Evolutionary conservation across 37 sponge, comb jelly and placozoan genomes (phyloP), one percentile per base, ranked within the genome.

Genomic region (Ephydatia muelleri): DNA sequence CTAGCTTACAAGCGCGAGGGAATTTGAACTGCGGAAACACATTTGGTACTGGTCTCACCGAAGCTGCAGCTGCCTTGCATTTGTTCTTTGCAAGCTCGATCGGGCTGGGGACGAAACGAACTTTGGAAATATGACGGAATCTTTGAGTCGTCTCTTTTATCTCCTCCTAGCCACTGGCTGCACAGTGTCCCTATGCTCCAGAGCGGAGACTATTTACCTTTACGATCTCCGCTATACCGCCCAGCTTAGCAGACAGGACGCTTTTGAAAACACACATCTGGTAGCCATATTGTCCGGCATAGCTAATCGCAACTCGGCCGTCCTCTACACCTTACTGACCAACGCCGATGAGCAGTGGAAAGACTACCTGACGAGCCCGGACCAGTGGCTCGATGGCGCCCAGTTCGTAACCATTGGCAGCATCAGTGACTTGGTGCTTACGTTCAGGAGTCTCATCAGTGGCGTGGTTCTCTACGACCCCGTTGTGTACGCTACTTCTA

Each of bases 391-490:
- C 25, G 40, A 76, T 39, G 47, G 43, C 28, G 39, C 37, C 23
- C 19, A 37, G 28, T 12, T 76, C 27, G 40, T 39, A 0, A 31
- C 47, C 16, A 2, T 76, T 14, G 27, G 14, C 28, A 40, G 34
- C 77, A 76, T 76, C 47, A 27, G 14, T 1, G 37, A 76, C 35
- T n/a, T n/a, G 28, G 77, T 76, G 47, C 40, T 39, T 3, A 27
- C 28, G 22, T 76, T 43, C 37, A 30, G 2, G 4, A 27, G 25
- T 2, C 26, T 76, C 22, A 25, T 76, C 47, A 37, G 38, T 13
- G 77, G 77, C 28, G 77, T 25, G 43, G 77, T 76, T 23, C 26
- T 76, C 38, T 76, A 76, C 26, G 77, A 76, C 37, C 77, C 77
- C 2, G 37, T 13, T 21, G 77, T 76, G 40, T 39, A 38, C 28